Evolutionary conservation across 2,888 invertebrate species (phyloP), one percentile per base, ranked within the genome.

Genomic region (Lasioglossum malachurum): DNA sequence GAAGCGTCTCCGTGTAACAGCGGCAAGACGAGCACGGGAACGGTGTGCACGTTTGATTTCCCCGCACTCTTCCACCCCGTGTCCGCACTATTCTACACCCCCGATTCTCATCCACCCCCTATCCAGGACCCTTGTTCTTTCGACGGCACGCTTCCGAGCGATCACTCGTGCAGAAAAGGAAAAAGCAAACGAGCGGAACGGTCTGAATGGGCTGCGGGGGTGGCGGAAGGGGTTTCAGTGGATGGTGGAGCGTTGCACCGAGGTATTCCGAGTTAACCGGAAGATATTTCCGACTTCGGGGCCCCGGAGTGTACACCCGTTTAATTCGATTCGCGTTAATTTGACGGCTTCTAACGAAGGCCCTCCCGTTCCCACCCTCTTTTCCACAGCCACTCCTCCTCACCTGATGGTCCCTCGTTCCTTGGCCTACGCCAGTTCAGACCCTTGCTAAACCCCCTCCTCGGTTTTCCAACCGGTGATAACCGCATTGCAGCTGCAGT

Each of bases 261-360:
- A 38, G 3, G 27, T 38, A 49, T 38, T 67, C 67, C 67, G 67
- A 44, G 80, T 72, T 64, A 80, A 76, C 57, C 57, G 44, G 73
- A 84, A 71, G 78, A 87, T 82, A 87, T 87, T 88, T 89, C 89
- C 74, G 78, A 86, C 80, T 78, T 83, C 80, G 83, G 75, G 60
- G 81, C 60, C 76, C 67, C 57, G 8, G 82, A 60, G 87, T 90
- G 64, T 53, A 80, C 79, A 87, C 83, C 75, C 60, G 88, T 85
- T 89, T 91, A 90, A 93, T 92, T 92, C 86, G 89, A 93, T 92
- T 90, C 89, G 83, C 85, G 91, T 92, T 93, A 92, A 92, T 93
- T 69, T 93, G 92, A 93, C 88, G 89, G 88, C 85, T 92, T 87
- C 91, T 92, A 93, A 93, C 92, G 91, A 92, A 93, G 89, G 83